Conservation (phyloP, 2,888 invertebrate species). For the Omphaloscelis lunosa region DNA sequence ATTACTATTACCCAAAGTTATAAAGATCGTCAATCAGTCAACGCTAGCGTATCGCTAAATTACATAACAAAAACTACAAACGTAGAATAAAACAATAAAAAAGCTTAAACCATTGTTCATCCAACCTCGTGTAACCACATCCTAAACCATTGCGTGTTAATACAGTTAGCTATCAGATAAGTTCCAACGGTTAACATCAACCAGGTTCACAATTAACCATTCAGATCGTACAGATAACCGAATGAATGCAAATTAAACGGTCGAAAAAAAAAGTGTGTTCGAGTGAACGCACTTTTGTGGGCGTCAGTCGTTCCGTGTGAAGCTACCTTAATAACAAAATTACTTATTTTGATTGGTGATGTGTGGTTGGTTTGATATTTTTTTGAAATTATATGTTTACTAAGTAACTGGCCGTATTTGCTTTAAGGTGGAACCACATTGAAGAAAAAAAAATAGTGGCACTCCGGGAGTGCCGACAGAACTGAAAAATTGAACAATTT, state of each 20-base stretch:
- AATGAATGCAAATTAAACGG: conserved; percentile 83
- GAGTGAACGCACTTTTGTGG: conserved; percentile 52
- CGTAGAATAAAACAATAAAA: conserved; percentile 14
- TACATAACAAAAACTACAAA: conserved; percentile 4
- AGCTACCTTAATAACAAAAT: conserved; percentile 59
- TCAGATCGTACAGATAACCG: conserved; percentile 82
- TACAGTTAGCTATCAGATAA: conserved; percentile 83
- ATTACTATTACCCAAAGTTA: neutral
- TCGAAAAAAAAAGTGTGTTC: conserved; percentile 53
- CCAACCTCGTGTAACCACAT: conserved; percentile 59
- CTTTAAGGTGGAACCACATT: conserved; percentile 6
- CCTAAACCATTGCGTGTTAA: conserved; percentile 78
- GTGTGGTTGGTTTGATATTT: conserved; percentile 18
- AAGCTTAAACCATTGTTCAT: conserved; percentile 31
- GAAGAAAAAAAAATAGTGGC: neutral
- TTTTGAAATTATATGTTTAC: conserved; percentile 29
- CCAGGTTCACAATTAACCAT: conserved; percentile 84
- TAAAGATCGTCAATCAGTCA: neutral
- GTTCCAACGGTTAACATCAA: conserved; percentile 82
- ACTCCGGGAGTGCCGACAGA: too few relatives aligned
- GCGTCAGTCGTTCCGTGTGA: conserved; percentile 54
- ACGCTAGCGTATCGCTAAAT: neutral
- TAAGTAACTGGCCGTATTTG: conserved; percentile 26
- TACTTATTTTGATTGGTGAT: conserved; percentile 51
- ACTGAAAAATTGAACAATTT: too few relatives aligned